These are phyloP conservation scores for Hemicrepidius hirtus DNA, from an alignment of 2,888 invertebrate genomes.

Conservation along the genomic window DNA sequence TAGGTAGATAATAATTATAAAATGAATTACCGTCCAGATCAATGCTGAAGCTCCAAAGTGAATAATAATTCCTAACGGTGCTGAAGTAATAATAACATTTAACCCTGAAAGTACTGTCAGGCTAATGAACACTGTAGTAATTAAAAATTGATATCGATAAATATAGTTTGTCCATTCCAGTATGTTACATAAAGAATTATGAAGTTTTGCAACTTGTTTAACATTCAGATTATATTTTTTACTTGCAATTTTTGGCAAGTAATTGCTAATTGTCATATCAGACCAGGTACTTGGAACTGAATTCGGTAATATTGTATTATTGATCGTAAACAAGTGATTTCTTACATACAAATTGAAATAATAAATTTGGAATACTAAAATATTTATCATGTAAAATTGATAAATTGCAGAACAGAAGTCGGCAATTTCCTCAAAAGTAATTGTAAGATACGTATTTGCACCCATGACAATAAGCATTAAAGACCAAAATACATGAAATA, in stretches of 20 bases:
- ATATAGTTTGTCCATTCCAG: neutral
- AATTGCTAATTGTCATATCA: neutral
- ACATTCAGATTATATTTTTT: neutral
- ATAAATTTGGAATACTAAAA: neutral
- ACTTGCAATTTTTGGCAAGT: neutral
- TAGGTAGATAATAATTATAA: neutral
- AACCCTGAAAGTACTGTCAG: neutral
- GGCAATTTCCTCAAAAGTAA: neutral
- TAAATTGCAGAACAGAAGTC: neutral
- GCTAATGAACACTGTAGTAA: neutral
- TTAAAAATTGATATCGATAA: neutral
- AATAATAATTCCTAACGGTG: neutral
- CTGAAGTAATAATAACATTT: neutral
- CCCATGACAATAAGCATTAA: neutral
- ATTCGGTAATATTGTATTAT: neutral
- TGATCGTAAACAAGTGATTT: neutral
- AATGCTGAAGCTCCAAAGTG: neutral
- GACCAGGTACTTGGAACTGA: neutral
- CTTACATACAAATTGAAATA: conserved; percentile 2
- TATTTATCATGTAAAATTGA: neutral
- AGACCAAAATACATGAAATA: neutral
- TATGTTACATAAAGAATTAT: neutral
- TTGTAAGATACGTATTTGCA: neutral
- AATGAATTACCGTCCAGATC: neutral
- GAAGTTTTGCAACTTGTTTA: neutral